Evolutionary conservation across 2,888 invertebrate species (phyloP), one percentile per base, ranked within the genome.

Genomic region (Asteroscopus sphinx): DNA sequence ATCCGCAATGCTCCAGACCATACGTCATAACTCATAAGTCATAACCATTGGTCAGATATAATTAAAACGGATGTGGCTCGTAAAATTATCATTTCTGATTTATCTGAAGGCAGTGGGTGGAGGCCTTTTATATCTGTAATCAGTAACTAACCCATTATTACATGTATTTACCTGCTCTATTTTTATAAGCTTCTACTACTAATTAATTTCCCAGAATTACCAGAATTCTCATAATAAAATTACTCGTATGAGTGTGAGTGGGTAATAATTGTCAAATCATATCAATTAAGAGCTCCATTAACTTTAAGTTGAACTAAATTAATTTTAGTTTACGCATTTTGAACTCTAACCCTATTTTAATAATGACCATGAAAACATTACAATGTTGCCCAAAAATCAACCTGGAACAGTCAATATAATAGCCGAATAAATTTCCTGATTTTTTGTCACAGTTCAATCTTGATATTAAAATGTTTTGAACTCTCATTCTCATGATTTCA

Each of bases 11-110:
- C 44, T 62, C 48, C 46, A 59, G 67, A 28, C 9, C 30, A 49
- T 69, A 68, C 68, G 68, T 72, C 68, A 69, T 56, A 47, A 35
- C 46, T 63, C 53, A 51, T 60, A 58, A 52, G 25, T 64, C 44
- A 73, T 68, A 76, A 69, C 58, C 70, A 80, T 75, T 79, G 79
- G 76, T 73, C 78, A 76, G 76, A 52, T 73, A 71, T 89, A 87
- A 91, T 92, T 82, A 86, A 92, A 91, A 91, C 92, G 92, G 92
- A 93, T 93, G 85, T 89, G 61, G 85, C 79, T 82, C 76, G 76
- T 87, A 85, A 86, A 85, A 87, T 88, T 86, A 89, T 83, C 70
- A 86, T 87, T 85, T 82, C 80, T 87, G 87, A 89, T 88, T 90
- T 88, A 91, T 89, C 69, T 73, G 47, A 66, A 68, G 52, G 59